These are phyloP conservation scores for Centruroides vittatus DNA, from an alignment of 1,140 invertebrate species.

Conservation along the genomic window DNA sequence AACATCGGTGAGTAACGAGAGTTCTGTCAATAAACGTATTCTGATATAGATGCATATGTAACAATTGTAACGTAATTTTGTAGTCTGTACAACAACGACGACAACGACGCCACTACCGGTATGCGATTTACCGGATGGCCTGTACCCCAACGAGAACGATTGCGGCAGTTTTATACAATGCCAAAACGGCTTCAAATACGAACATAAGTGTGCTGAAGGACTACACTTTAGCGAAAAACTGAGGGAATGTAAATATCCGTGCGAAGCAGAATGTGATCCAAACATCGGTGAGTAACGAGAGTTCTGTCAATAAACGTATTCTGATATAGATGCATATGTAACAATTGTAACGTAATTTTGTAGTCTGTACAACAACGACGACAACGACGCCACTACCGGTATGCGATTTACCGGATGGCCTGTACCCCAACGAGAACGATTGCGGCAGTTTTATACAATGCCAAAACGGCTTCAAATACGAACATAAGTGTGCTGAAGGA, in stretches of 20 bases:
- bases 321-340: no score
- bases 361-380: neutral
- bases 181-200: neutral
- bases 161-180: neutral
- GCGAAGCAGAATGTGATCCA: neutral
- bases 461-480: neutral
- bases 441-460: neutral
- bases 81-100: neutral
- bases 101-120: neutral
- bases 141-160: neutral
- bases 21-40: no score
- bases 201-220: constrained; percentile 30
- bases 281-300: no score
- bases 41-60: no score
- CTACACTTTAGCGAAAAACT: constrained; percentile 37
- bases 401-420: neutral
- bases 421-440: neutral
- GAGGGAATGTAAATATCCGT: constrained; percentile 36
- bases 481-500: constrained; percentile 30
- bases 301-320: no score
- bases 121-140: neutral
- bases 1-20: no score
- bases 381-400: neutral
- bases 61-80: no score
- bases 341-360: no score